Conservation (phyloP, 2,113 vertebrate species). For the Albula glossodonta region DNA sequence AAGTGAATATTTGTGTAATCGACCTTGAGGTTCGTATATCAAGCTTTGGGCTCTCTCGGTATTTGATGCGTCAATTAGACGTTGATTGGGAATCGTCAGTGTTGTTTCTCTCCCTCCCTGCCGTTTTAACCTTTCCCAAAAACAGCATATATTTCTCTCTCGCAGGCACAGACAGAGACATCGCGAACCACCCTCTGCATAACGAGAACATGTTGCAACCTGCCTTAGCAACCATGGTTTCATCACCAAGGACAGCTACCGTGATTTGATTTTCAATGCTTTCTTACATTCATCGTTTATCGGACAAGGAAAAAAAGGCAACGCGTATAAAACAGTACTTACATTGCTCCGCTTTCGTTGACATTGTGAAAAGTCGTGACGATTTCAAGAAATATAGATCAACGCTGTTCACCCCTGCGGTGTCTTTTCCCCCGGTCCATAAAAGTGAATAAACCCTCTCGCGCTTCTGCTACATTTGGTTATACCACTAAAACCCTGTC, state of each 20-base stretch:
- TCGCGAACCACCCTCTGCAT: constrained; percentile 58
- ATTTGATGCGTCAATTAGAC: constrained; percentile 50
- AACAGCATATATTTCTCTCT: constrained; percentile 10
- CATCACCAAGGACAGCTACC: constrained; percentile 80
- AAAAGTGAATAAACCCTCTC: constrained; percentile 64
- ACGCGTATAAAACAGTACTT: constrained; percentile 67
- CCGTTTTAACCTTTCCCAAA: constrained; percentile 30
- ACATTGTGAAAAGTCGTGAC: constrained; percentile 75
- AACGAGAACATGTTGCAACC: constrained; percentile 77
- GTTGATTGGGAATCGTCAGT: constrained; percentile 6
- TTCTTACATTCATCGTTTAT: constrained; percentile 15
- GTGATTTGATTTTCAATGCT: constrained; percentile 42
- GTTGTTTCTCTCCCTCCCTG: constrained; percentile 13
- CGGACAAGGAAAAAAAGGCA: constrained; percentile 39
- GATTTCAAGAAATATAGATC: constrained; percentile 51
- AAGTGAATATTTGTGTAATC: constrained; percentile 50
- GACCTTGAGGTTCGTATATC: constrained; percentile 66
- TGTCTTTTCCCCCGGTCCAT: constrained; percentile 63
- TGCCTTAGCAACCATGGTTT: constrained; percentile 67
- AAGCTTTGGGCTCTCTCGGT: constrained; percentile 30
- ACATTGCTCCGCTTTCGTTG: constrained; percentile 98
- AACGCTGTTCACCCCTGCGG: constrained; percentile 57
- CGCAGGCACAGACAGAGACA: constrained; percentile 25
- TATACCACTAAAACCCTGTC: constrained; percentile 62
- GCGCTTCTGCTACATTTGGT: constrained; percentile 58